These are phyloP conservation scores for Saturnia pavonia DNA, from an alignment of 2,888 invertebrate genomes.

Conservation along the genomic window DNA sequence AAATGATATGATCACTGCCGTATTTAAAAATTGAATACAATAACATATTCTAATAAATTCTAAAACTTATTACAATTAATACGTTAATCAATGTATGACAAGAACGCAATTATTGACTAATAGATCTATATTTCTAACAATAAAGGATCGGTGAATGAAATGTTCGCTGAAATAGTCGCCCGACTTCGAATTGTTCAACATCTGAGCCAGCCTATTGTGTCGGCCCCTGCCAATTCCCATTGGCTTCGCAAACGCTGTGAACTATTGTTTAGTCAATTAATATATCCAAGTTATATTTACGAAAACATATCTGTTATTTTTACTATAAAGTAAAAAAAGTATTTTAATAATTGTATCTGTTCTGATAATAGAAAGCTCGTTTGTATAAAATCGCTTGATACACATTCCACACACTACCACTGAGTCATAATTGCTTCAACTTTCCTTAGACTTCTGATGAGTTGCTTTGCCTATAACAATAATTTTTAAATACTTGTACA, in stretches of 20 bases:
- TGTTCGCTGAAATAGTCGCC: slow-evolving; percentile 19
- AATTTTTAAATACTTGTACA: too few species aligned
- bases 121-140: slow-evolving; percentile 22
- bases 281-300: slow-evolving; percentile 1
- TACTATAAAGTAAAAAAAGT: too few species aligned
- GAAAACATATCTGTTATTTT: background rate
- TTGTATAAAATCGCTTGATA: too few species aligned
- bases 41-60: background rate
- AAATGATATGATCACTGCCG: background rate
- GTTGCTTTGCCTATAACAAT: background rate
- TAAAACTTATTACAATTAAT: background rate
- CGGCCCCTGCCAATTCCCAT: slow-evolving; percentile 31
- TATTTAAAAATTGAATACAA: too few species aligned
- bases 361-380: too few species aligned
- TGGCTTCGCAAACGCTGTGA: slow-evolving; percentile 25
- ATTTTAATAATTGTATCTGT: too few species aligned
- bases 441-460: too few species aligned
- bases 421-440: too few species aligned
- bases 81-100: background rate
- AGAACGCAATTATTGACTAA: background rate
- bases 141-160: slow-evolving; percentile 26
- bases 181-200: slow-evolving; percentile 30
- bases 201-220: slow-evolving; percentile 29
- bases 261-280: slow-evolving; percentile 3
- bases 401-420: too few species aligned